phyloP scores from a whole-genome alignment of 1,140 invertebrate genomes.

The Micrasema minimum region DNA sequence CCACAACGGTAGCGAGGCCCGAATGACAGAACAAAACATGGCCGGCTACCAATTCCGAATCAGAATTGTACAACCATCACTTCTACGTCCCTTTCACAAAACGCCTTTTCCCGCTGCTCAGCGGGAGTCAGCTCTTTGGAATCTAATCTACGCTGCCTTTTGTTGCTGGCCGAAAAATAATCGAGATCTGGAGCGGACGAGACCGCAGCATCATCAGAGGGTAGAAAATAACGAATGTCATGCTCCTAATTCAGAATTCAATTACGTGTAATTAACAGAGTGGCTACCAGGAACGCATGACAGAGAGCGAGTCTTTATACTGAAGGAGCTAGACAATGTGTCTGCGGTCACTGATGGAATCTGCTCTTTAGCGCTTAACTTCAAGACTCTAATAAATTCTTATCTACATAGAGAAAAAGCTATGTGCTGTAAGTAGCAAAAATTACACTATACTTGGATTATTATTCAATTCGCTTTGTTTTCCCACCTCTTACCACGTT shows the following conservation, averaged over 20 bases:
- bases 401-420: too few relatives aligned
- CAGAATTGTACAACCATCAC: conserved; percentile 29
- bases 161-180: conserved; percentile 40
- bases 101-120: conserved; percentile 35
- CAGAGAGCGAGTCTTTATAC: conserved; percentile 26
- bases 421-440: too few relatives aligned
- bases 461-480: too few relatives aligned
- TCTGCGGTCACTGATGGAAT: conserved; percentile 33
- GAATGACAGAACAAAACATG: conserved; percentile 27
- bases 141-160: conserved; percentile 50
- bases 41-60: conserved; percentile 34
- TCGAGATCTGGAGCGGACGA: conserved; percentile 43
- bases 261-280: conserved; percentile 51
- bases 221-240: conserved; percentile 52
- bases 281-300: conserved; percentile 47
- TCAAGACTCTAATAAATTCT: too few relatives aligned
- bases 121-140: conserved; percentile 48
- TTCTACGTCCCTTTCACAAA: conserved; percentile 17
- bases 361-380: conserved; percentile 13
- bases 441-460: too few relatives aligned
- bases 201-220: conserved; percentile 31
- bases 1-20: conserved; percentile 9
- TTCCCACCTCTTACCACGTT: too few relatives aligned
- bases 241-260: conserved; percentile 53
- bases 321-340: conserved; percentile 30